Percentiles rank a stretch among this genome's conserved stretches.
phyloP scores from a whole-genome alignment of 2,113 vertebrate species.

The Pollachius pollachius region DNA sequence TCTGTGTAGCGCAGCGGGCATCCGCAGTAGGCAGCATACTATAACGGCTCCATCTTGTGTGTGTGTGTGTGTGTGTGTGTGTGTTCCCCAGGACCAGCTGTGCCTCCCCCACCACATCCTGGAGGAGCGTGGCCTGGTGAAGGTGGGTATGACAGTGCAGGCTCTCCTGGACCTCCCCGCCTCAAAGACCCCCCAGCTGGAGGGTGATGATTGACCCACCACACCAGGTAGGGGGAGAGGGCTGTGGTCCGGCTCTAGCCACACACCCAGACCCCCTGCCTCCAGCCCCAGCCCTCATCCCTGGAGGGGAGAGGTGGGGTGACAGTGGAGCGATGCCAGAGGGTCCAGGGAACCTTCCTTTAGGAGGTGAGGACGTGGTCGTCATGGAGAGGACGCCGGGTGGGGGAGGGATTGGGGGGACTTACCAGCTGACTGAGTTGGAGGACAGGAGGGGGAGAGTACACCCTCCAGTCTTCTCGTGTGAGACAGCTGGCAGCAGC shows the following conservation, averaged over 20 bases:
- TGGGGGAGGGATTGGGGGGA: conserved; percentile 25
- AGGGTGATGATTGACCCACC: conserved; percentile 75
- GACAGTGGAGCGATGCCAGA: not conserved
- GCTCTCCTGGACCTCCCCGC: conserved; percentile 89
- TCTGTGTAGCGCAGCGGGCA: too few relatives aligned
- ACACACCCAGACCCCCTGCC: conserved; percentile 9
- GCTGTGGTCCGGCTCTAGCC: conserved; percentile 73
- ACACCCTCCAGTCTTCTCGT: conserved; percentile 37
- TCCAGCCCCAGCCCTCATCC: not conserved
- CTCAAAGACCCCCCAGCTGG: conserved; percentile 81
- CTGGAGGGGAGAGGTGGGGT: not conserved
- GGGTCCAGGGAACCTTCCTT: conserved; percentile 52
- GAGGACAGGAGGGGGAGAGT: conserved; percentile 26
- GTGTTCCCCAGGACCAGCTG: conserved; percentile 84
- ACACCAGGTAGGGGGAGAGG: conserved; percentile 44
- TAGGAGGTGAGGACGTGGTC: too few relatives aligned
- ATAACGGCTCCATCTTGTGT: too few relatives aligned
- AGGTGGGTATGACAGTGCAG: conserved; percentile 92
- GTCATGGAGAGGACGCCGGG: conserved; percentile 38
- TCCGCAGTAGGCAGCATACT: too few relatives aligned
- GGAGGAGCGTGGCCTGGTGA: conserved; percentile 94
- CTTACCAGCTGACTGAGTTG: conserved; percentile 53
- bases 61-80: not conserved
- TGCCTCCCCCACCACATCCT: conserved; percentile 98
- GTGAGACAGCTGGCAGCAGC: conserved; percentile 57